phyloP scores from a whole-genome alignment of 2,113 vertebrate species.

The Plestiodon gilberti region DNA sequence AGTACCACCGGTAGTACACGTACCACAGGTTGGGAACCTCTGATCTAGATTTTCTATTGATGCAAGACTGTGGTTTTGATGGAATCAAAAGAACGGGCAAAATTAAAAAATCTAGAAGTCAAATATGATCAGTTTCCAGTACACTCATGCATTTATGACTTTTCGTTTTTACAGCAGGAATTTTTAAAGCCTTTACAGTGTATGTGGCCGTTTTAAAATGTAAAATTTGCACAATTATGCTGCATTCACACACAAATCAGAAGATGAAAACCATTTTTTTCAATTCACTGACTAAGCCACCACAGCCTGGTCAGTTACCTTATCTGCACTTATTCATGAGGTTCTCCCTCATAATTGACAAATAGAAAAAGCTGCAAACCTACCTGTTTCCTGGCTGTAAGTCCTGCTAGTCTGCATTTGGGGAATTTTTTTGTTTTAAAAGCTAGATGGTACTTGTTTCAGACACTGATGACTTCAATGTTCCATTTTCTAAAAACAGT shows the following conservation, averaged over 20 bases:
- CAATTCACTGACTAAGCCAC: background rate
- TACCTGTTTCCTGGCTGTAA: constrained; percentile 70
- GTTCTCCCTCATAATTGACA: constrained; percentile 1
- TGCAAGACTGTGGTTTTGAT: background rate
- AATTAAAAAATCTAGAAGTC: background rate
- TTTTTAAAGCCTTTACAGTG: background rate
- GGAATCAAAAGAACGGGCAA: background rate
- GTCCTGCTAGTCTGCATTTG: constrained; percentile 33
- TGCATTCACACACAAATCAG: constrained; percentile 6
- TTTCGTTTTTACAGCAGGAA: background rate
- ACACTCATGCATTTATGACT: background rate
- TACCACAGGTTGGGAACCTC: too few relatives aligned
- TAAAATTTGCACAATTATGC: background rate
- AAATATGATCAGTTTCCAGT: background rate
- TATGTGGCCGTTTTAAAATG: background rate
- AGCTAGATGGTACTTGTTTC: constrained; percentile 55
- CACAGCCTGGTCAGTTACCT: background rate
- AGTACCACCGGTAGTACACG: too few relatives aligned
- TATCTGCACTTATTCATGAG: background rate
- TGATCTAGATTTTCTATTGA: background rate
- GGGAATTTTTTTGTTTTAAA: constrained; percentile 36
- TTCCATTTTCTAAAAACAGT: constrained; percentile 46
- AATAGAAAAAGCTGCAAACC: constrained; percentile 57
- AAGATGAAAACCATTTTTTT: background rate
- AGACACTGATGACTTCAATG: constrained; percentile 45